phyloP scores from a whole-genome alignment of 30 jellyfish, hydroid and myxozoan species.

The Cassiopea andromeda region DNA sequence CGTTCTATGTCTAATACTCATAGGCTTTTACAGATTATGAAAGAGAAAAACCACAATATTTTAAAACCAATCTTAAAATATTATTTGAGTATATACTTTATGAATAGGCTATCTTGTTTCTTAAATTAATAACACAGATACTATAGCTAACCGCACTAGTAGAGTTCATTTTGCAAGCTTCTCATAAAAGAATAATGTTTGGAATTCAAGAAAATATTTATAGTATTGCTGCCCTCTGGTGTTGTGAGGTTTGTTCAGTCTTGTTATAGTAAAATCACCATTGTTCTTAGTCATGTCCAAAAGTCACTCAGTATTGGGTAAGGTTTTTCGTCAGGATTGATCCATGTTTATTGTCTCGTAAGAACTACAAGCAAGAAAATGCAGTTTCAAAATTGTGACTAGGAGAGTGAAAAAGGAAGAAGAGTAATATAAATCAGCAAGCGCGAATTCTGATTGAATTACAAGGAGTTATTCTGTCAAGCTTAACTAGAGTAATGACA shows the following conservation, averaged over 20 bases:
- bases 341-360: neutral
- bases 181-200: constrained; percentile 54
- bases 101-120: too few relatives aligned
- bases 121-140: too few relatives aligned
- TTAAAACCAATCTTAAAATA: too few relatives aligned
- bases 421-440: neutral
- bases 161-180: neutral
- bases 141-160: too few relatives aligned
- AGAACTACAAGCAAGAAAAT: neutral
- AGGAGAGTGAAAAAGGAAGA: too few relatives aligned
- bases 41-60: too few relatives aligned
- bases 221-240: neutral
- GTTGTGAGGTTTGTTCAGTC: neutral
- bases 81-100: too few relatives aligned
- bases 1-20: too few relatives aligned
- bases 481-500: too few relatives aligned
- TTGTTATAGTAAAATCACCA: neutral
- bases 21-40: too few relatives aligned
- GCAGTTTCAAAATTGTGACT: neutral
- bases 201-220: too few relatives aligned
- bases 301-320: neutral
- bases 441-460: neutral
- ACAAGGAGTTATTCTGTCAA: too few relatives aligned
- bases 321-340: neutral
- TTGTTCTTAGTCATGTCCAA: neutral